Evolutionary conservation across 2,797 vertebrate species (phyloP).

Genomic region (Limnodromus scolopaceus): DNA sequence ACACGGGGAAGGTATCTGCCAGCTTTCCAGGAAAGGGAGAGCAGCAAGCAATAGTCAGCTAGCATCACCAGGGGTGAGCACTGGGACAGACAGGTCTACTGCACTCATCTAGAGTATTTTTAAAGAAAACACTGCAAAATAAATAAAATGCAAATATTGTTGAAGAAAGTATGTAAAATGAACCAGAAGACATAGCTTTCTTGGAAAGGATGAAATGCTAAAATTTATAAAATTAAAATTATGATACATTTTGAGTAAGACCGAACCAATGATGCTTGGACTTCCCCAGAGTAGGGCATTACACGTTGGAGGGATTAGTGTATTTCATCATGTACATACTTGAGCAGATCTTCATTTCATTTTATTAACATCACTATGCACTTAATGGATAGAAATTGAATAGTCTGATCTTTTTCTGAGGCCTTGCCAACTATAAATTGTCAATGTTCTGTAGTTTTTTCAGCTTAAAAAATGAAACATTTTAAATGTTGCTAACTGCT

Average conservation of each 20-base stretch:
- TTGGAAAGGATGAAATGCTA: not conserved
- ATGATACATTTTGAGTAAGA: not conserved
- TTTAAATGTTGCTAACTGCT: not conserved
- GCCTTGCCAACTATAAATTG: not conserved
- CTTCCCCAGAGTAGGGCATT: not conserved
- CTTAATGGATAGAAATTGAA: not conserved
- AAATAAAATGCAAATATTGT: not conserved
- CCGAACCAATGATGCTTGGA: not conserved
- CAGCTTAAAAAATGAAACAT: not conserved
- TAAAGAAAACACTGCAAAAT: not conserved
- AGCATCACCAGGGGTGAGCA: not conserved
- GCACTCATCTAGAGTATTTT: not conserved
- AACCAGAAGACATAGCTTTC: not conserved
- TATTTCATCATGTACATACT: not conserved
- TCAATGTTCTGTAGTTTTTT: not conserved
- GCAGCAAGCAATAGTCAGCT: not conserved
- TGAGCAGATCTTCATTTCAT: not conserved
- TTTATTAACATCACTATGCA: not conserved
- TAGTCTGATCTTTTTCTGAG: not conserved
- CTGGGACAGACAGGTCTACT: not conserved
- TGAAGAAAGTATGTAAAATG: not conserved
- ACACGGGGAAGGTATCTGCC: not conserved
- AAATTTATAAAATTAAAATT: not conserved
- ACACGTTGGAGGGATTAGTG: not conserved
- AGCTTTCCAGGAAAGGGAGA: not conserved